Evolutionary conservation across 2,797 vertebrate species (phyloP).

Genomic region (Menidia menidia): DNA sequence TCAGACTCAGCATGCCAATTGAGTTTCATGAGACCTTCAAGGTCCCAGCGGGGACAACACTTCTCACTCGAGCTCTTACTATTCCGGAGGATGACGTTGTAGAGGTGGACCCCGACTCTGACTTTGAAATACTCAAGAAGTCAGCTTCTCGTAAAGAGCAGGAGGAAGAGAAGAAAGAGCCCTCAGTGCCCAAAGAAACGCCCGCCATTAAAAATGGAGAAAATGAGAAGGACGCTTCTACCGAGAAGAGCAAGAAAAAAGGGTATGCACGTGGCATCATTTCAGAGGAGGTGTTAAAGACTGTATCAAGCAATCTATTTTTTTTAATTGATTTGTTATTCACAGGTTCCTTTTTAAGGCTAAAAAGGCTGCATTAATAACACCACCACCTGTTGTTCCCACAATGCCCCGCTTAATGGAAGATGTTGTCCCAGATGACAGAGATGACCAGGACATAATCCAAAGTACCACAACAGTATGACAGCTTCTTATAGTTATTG

Average conservation of each 20-base stretch:
- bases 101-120: slow-evolving; percentile 90
- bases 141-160: slow-evolving; percentile 88
- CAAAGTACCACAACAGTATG: slow-evolving; percentile 93
- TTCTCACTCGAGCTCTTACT: slow-evolving; percentile 86
- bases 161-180: slow-evolving; percentile 87
- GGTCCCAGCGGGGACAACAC: slow-evolving; percentile 87
- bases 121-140: slow-evolving; percentile 92
- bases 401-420: slow-evolving; percentile 88
- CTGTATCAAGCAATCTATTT: background rate
- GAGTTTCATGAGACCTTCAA: slow-evolving; percentile 93
- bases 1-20: slow-evolving; percentile 92
- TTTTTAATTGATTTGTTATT: slow-evolving; percentile 72
- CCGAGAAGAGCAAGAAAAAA: slow-evolving; percentile 94
- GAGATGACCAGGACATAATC: slow-evolving; percentile 92
- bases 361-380: slow-evolving; percentile 90
- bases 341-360: slow-evolving; percentile 93
- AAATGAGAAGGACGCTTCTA: slow-evolving; percentile 92
- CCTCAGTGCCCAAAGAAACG: slow-evolving; percentile 75
- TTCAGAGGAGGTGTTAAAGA: background rate
- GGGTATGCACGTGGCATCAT: slow-evolving; percentile 69
- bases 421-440: slow-evolving; percentile 92
- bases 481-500: background rate
- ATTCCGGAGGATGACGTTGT: slow-evolving; percentile 89
- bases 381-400: slow-evolving; percentile 86
- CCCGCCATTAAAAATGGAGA: slow-evolving; percentile 83